Base-by-base conservation (phyloP, 2,888 invertebrate species). In the Asteroscopus sphinx region DNA sequence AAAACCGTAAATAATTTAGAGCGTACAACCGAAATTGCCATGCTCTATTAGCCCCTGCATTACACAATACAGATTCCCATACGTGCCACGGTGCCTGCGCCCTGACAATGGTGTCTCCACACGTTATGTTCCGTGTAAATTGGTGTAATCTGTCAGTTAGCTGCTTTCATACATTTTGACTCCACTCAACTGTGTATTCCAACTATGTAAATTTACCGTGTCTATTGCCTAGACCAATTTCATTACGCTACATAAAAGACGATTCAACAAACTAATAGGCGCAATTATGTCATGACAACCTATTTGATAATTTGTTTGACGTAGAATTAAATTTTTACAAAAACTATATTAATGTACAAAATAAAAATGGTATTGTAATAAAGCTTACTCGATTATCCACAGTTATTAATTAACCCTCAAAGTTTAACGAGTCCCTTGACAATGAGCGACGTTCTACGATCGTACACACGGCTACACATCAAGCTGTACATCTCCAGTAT, bases 51-150 rank as follows among this genome's bases (percentile, higher is more conserved):
- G 63, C 54, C 61, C 66, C 71, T 48, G 46, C 42, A 37, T 73
- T 68, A 67, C 69, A 71, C 67, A 75, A 70, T 73, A 71, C 52
- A 61, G 67, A 80, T 87, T 87, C 86, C 86, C 89, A 89, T 86
- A 80, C 79, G 68, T 67, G 83, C 76, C 73, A 90, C 88, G 90
- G 85, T 86, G 66, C 33, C 56, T 86, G 87, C 67, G 6, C 81
- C 44, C 57, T 65, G 60, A 89, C 89, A 89, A 89, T 85, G 73
- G 80, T 66, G 68, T 72, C 75, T 79, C 79, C 77, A 73, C 76
- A 82, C 77, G 76, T 82, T 82, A 88, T 82, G 83, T 84, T 82
- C 87, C 88, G 88, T 88, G 88, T 88, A 86, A 90, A 88, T 87
- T 85, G 80, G 77, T 80, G 73, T 81, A 85, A 83, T 81, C 74